Evolutionary conservation across 1,140 invertebrate species (phyloP).

Genomic region (Chlorops oryzae): DNA sequence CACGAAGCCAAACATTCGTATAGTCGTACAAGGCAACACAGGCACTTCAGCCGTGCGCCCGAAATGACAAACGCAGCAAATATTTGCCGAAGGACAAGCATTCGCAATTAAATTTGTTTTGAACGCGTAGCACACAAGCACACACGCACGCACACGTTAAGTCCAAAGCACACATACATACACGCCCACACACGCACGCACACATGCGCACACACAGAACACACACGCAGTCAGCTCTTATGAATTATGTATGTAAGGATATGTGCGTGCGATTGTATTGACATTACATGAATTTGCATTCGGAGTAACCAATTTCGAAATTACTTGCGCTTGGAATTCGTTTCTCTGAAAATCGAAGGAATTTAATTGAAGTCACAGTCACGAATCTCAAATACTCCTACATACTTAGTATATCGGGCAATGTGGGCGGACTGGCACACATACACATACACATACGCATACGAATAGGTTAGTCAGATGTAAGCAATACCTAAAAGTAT

Average conservation of each 20-base stretch:
- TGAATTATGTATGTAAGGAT: conserved; percentile 16
- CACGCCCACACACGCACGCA: background rate
- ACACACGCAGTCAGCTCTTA: background rate
- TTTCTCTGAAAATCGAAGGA: conserved; percentile 46
- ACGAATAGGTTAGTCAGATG: too few relatives aligned
- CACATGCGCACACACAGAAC: background rate
- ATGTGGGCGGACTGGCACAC: too few relatives aligned
- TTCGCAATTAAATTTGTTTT: conserved; percentile 46
- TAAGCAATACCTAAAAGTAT: too few relatives aligned
- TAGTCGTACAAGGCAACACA: too few relatives aligned
- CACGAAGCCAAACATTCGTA: too few relatives aligned
- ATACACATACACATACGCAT: too few relatives aligned
- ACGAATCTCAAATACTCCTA: too few relatives aligned
- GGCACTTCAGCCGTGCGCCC: too few relatives aligned
- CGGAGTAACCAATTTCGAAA: conserved; percentile 44
- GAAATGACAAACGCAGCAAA: conserved; percentile 34
- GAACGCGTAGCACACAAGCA: conserved; percentile 37
- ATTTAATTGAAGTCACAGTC: conserved; percentile 46
- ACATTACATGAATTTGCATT: conserved; percentile 31
- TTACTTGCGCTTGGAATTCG: conserved; percentile 42
- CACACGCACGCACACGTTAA: conserved; percentile 3
- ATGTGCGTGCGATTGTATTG: conserved; percentile 12
- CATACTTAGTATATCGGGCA: too few relatives aligned
- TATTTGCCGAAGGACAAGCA: conserved; percentile 43
- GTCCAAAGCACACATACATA: background rate